Evolutionary conservation across 2,113 vertebrate species (phyloP), one percentile per base, ranked within the genome.

Genomic region (Porphyrio hochstetteri): DNA sequence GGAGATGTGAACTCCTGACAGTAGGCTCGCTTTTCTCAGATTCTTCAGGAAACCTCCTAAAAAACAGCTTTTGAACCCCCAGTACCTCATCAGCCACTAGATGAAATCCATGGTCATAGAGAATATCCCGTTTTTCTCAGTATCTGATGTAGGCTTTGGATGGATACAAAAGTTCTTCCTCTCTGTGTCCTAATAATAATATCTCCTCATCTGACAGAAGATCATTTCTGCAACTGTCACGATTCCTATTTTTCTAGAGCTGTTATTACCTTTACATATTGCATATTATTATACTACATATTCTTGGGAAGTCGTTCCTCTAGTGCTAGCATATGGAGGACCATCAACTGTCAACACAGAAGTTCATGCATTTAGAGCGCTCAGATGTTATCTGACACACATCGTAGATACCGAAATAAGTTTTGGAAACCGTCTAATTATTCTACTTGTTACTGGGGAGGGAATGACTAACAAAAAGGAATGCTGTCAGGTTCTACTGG

Each of bases 391-490:
- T 71, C 86, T 89, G 91, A 91, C 81, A 92, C n/a, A 31, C 74
- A 38, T 65, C 0, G 1, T n/a, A 91, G 81, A 61, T 87, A 75
- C 91, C 1, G 1, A 94, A 94, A 89, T 63, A 92, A 93, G 36
- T 91, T 97, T 87, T 91, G 81, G 77, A 92, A 96, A 56, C 44
- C 5, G 6, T 93, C 80, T 94, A 71, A 91, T 96, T 95, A 74
- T 95, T 92, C 53, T 23, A 29, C 78, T 93, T 89, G 86, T 86
- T 86, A 86, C 86, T 40, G n/a, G 44, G 33, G 28, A 84, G 44
- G 17, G 61, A 92, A 83, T 68, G 59, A 90, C 83, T 88, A 82
- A 31, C 7, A 15, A 63, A 85, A 90, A 93, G 27, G 63, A 92
- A 70, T 0, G 0, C 16, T 93, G 90, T 86, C 59, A 60, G 46